Conservation (phyloP, 2,797 vertebrate species). For the Rhinatrema bivittatum region DNA sequence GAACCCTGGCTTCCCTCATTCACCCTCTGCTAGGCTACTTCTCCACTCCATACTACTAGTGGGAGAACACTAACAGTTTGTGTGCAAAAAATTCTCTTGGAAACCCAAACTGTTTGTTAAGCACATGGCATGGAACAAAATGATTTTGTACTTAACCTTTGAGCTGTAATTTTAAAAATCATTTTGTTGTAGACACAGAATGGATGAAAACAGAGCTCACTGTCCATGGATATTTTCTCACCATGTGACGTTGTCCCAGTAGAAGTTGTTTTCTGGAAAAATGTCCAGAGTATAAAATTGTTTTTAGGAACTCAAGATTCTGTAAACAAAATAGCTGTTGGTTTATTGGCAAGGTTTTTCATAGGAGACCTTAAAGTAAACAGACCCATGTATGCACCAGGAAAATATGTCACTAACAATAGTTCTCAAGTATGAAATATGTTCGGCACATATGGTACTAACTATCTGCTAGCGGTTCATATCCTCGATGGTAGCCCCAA, state of each 20-base stretch:
- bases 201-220: background rate
- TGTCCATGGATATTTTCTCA: background rate
- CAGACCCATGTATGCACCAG: constrained; percentile 1
- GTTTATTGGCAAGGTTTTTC: constrained; percentile 18
- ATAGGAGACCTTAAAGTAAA: constrained; percentile 17
- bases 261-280: constrained; percentile 5
- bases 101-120: too few species aligned
- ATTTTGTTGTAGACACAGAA: too few species aligned
- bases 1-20: too few species aligned
- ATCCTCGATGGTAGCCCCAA: constrained; percentile 3
- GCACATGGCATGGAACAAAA: too few species aligned
- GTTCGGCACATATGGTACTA: constrained; percentile 16
- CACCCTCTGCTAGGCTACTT: too few species aligned
- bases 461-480: constrained; percentile 3
- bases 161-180: background rate
- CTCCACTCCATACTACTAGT: too few species aligned
- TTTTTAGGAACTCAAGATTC: constrained; percentile 8
- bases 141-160: constrained; percentile 1
- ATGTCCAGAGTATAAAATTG: constrained; percentile 15
- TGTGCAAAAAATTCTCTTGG: too few species aligned
- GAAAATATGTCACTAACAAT: constrained; percentile 16
- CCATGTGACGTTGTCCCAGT: constrained; percentile 7
- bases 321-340: constrained; percentile 12
- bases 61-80: too few species aligned
- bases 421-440: constrained; percentile 14